Conservation (phyloP, 2,888 invertebrate genomes). For the Andrena minutula region DNA sequence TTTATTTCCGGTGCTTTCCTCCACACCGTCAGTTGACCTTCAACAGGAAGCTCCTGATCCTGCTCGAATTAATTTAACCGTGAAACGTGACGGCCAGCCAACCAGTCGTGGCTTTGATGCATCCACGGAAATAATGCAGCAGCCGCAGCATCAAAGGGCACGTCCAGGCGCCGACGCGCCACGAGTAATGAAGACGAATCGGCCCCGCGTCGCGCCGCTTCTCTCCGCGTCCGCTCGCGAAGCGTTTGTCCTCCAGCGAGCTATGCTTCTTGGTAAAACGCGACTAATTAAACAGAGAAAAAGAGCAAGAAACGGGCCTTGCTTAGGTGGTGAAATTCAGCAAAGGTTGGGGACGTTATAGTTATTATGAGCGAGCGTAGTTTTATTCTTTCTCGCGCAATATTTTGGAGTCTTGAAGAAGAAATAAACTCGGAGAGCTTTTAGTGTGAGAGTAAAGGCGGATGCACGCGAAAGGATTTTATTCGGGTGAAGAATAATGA, state of each 20-base stretch:
- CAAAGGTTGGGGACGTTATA: not conserved
- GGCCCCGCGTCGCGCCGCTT: constrained; percentile 22
- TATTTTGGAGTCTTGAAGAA: too few species aligned
- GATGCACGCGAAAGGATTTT: too few species aligned
- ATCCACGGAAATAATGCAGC: constrained; percentile 51
- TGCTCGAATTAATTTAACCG: constrained; percentile 41
- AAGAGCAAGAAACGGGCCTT: not conserved
- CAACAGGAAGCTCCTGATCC: constrained; percentile 40
- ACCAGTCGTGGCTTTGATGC: constrained; percentile 44
- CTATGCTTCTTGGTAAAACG: constrained; percentile 49
- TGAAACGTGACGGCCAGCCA: constrained; percentile 43
- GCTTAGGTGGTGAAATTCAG: not conserved
- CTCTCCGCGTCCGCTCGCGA: constrained; percentile 21
- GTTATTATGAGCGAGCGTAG: too few species aligned
- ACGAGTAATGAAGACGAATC: constrained; percentile 61
- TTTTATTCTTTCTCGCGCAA: too few species aligned
- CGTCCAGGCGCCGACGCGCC: constrained; percentile 16
- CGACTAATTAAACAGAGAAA: constrained; percentile 37
- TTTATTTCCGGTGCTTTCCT: constrained; percentile 9
- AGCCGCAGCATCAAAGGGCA: constrained; percentile 40
- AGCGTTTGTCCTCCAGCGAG: constrained; percentile 36
- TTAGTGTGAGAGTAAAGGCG: too few species aligned
- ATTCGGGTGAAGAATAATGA: too few species aligned
- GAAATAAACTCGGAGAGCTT: too few species aligned
- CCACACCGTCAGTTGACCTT: constrained; percentile 9